phyloP scores from a whole-genome alignment of 2,888 invertebrate genomes.

The Falcaria lacertinaria region DNA sequence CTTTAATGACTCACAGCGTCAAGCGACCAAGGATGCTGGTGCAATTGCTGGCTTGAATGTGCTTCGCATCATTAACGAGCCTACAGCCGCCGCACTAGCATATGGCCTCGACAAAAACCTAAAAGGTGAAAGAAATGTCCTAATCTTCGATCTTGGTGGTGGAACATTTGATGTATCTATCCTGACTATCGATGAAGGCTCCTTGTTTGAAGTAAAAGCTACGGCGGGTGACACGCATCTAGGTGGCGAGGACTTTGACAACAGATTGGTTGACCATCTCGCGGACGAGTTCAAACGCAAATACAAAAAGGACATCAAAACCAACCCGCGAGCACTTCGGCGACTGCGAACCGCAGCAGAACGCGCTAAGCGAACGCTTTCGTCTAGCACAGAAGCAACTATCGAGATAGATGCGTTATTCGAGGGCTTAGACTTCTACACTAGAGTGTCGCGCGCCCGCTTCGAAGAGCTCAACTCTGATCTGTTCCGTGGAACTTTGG shows the following conservation, averaged over 20 bases:
- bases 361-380: constrained; percentile 87
- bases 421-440: constrained; percentile 85
- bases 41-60: constrained; percentile 87
- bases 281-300: constrained; percentile 86
- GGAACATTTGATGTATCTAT: constrained; percentile 91
- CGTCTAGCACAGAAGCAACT: constrained; percentile 86
- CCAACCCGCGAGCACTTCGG: constrained; percentile 83
- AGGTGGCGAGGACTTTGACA: constrained; percentile 86
- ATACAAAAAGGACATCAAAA: constrained; percentile 83
- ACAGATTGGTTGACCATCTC: constrained; percentile 82
- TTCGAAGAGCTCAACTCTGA: constrained; percentile 88
- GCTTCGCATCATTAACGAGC: constrained; percentile 90
- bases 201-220: constrained; percentile 87
- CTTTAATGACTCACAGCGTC: constrained; percentile 86
- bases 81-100: constrained; percentile 86
- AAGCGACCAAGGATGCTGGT: constrained; percentile 92
- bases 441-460: constrained; percentile 84
- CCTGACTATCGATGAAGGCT: constrained; percentile 88
- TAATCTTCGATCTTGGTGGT: constrained; percentile 83
- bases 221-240: constrained; percentile 92
- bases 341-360: constrained; percentile 88
- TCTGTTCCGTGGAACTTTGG: constrained; percentile 85
- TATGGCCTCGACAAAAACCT: constrained; percentile 86
- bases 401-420: constrained; percentile 87
- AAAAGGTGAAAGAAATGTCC: constrained; percentile 81